Base-by-base conservation (phyloP, 2,797 vertebrate genomes). In the Cyclura pinguis region DNA sequence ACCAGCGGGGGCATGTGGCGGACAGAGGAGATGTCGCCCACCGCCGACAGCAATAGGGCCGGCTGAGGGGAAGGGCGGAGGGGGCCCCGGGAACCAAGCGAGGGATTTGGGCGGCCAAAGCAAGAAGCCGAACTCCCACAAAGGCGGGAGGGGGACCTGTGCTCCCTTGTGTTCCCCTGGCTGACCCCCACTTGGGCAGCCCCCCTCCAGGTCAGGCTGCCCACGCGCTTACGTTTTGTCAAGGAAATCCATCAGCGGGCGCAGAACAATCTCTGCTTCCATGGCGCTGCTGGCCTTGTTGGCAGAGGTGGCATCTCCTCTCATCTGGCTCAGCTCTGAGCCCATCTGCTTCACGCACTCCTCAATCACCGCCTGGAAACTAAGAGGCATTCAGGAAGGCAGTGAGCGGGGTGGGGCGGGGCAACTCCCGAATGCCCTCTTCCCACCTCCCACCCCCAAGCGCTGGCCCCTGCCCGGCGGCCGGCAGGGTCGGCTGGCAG, bases 311-410 rank as follows among this genome's bases (percentile, higher is more conserved):
- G 96, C 97, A 12, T 97, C 97, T 10, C 98, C 97, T 96, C 98
- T 98, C 98, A 99, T 99, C 93, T 98, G 99, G 57, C 98, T 97
- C 91, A 99, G 96, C 95, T 99, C 99, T 85, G 98, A 97, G 95
- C 98, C 98, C 99, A 99, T 99, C 95, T 99, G 98, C 94, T 97
- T 99, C 93, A 99, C 97, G 69, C 99, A 99, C 72, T 99, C 98
- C 96, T 99, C 98, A 74, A 99, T 98, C 90, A 98, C 98, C 76
- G 96, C 96, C 90, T 98, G 98, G 96, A 99, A 99, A 96, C 99
- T 99, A 82, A 59, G 24, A 16, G 47, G 1, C 35, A 5, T 82
- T 55, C 57, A 16, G 62, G 59, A 62, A 62, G 59, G 20, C 4
- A 6, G 59, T 62, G 20, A 62, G 20, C 42, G 42, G 42, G 57